Conservation (phyloP, 2,888 invertebrate species). For the Amiota minor region DNA sequence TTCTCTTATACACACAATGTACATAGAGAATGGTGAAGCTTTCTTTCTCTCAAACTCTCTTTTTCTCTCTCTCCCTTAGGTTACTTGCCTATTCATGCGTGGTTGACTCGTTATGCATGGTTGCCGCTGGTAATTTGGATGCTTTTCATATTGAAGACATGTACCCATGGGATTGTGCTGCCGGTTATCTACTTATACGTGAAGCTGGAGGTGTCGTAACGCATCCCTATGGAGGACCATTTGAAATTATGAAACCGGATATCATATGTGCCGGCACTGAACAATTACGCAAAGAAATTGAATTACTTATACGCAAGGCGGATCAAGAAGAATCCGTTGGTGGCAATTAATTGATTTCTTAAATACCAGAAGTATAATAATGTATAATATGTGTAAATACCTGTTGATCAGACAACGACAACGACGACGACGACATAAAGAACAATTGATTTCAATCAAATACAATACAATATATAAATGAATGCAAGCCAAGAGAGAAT, state of each 20-base stretch:
- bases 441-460: too few relatives aligned
- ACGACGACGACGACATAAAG: neutral
- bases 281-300: constrained; percentile 74
- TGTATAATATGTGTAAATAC: neutral
- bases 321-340: constrained; percentile 71
- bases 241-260: constrained; percentile 77
- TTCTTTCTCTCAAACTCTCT: neutral
- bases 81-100: constrained; percentile 80
- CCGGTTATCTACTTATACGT: constrained; percentile 80
- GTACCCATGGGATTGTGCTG: constrained; percentile 86
- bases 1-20: neutral
- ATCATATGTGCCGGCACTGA: constrained; percentile 75
- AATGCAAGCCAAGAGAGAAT: too few relatives aligned
- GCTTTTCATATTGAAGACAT: constrained; percentile 82
- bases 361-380: too few relatives aligned
- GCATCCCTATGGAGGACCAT: constrained; percentile 77
- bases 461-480: too few relatives aligned
- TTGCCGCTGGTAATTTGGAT: constrained; percentile 82
- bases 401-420: neutral
- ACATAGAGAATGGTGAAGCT: too few relatives aligned
- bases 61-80: constrained; percentile 44
- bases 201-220: constrained; percentile 85
- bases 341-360: constrained; percentile 24
- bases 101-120: constrained; percentile 81
- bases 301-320: constrained; percentile 74